Percentiles rank a stretch among this genome's conserved stretches.
Conservation (phyloP, 2,888 invertebrate species). For the Ornithoptera alexandrae region DNA sequence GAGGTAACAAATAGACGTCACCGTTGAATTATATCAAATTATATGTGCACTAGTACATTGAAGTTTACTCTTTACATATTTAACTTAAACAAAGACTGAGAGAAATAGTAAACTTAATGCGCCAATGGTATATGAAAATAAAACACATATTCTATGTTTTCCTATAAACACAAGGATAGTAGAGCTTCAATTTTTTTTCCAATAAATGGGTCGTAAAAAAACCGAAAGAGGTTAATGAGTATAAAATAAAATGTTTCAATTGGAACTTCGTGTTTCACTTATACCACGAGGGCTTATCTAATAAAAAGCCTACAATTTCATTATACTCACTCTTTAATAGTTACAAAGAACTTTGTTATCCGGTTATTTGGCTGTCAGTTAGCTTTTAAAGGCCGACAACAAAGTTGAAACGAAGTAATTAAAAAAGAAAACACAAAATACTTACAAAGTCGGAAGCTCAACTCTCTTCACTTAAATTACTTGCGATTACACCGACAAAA, state of each 20-base stretch:
- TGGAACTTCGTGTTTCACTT: neutral
- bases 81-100: no score
- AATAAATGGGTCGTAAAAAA: no score
- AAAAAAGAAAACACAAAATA: conserved; percentile 80
- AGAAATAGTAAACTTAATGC: no score
- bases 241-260: neutral
- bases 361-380: conserved; percentile 79
- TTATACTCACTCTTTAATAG: conserved; percentile 73
- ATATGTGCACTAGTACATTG: no score
- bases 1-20: no score
- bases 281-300: conserved; percentile 48
- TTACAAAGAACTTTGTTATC: conserved; percentile 77
- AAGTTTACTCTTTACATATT: no score
- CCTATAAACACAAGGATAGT: no score
- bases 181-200: no score
- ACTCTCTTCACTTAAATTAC: conserved; percentile 80
- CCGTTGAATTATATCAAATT: no score
- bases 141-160: no score
- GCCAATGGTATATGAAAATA: no score
- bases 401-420: conserved; percentile 80
- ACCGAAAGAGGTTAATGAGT: neutral
- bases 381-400: conserved; percentile 76
- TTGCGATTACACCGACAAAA: conserved; percentile 80
- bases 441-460: conserved; percentile 79
- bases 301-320: conserved; percentile 69